These are phyloP conservation scores for Gandaritis pyraliata DNA, from an alignment of 2,888 invertebrate genomes.

Conservation along the genomic window DNA sequence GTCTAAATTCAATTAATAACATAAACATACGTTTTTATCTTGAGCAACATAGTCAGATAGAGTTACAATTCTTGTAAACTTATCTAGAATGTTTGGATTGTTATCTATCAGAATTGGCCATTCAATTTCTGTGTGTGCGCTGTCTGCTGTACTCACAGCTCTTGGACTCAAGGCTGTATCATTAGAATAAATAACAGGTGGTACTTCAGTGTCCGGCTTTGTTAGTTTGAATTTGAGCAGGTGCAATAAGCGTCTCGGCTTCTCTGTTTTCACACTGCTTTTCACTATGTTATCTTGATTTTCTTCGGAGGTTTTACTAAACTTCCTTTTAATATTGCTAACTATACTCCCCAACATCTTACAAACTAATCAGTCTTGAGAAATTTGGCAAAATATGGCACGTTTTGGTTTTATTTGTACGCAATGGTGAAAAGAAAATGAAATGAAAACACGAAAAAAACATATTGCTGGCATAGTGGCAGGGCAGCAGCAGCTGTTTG, in stretches of 20 bases:
- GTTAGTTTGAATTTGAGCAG: slow-evolving; percentile 67
- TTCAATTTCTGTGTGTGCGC: slow-evolving; percentile 78
- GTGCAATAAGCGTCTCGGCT: slow-evolving; percentile 66
- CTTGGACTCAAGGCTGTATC: slow-evolving; percentile 81
- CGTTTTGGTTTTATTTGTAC: slow-evolving; percentile 60
- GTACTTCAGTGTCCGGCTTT: slow-evolving; percentile 55
- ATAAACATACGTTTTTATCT: slow-evolving; percentile 60
- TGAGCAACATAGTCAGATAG: slow-evolving; percentile 55
- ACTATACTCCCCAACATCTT: slow-evolving; percentile 79
- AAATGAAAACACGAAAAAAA: slow-evolving; percentile 44
- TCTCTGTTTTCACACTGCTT: slow-evolving; percentile 51
- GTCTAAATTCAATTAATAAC: neutral
- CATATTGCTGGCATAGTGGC: slow-evolving; percentile 1
- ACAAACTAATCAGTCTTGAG: slow-evolving; percentile 75
- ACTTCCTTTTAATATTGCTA: slow-evolving; percentile 72
- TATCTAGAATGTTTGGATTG: slow-evolving; percentile 76
- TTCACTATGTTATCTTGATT: slow-evolving; percentile 47
- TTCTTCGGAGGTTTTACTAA: slow-evolving; percentile 69
- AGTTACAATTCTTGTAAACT: slow-evolving; percentile 76
- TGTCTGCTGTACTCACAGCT: slow-evolving; percentile 76
- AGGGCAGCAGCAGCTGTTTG: slow-evolving; percentile 32
- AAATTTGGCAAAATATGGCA: slow-evolving; percentile 73
- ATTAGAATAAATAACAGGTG: slow-evolving; percentile 62
- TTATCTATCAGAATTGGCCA: slow-evolving; percentile 83
- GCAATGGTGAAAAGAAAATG: slow-evolving; percentile 37